These are phyloP conservation scores for Gorsachius goisagi DNA, from an alignment of 2,113 vertebrate species.

Conservation along the genomic window DNA sequence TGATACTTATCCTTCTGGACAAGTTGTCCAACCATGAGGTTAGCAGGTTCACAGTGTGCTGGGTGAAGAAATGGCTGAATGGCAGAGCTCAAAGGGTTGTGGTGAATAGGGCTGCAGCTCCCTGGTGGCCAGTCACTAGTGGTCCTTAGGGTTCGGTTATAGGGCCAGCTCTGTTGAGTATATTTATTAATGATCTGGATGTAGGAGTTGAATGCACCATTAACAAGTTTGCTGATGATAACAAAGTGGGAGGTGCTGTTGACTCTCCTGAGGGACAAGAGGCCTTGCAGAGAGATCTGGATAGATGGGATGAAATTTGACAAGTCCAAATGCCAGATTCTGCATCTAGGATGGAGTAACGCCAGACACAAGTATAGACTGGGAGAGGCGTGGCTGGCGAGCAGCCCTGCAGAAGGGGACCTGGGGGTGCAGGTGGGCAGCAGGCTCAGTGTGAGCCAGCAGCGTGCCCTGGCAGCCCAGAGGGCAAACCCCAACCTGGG, in stretches of 20 bases:
- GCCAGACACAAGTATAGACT: rapidly evolving
- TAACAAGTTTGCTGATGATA: not conserved
- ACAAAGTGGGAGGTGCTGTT: not conserved
- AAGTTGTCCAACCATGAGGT: not conserved
- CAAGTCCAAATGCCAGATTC: not conserved
- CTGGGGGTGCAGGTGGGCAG: not conserved
- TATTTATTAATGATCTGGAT: not conserved
- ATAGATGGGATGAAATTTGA: not conserved
- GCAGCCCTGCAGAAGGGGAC: not conserved
- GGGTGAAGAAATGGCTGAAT: not conserved
- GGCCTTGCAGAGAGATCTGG: not conserved
- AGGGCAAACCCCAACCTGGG: not conserved
- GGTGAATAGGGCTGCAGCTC: not conserved
- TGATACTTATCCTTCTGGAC: not conserved
- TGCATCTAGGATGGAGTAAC: not conserved
- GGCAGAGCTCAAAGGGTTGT: not conserved
- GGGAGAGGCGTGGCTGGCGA: not conserved
- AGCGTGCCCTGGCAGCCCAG: not conserved
- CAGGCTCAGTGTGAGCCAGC: not conserved
- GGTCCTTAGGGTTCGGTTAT: not conserved
- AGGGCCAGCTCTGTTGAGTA: not conserved
- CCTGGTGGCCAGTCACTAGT: not conserved
- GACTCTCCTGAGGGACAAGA: not conserved
- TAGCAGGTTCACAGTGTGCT: not conserved
- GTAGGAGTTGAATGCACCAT: not conserved